Evolutionary conservation across 37 sponge, comb jelly and placozoan species (phyloP).

Genomic region (Cliona cf. orientalis): DNA sequence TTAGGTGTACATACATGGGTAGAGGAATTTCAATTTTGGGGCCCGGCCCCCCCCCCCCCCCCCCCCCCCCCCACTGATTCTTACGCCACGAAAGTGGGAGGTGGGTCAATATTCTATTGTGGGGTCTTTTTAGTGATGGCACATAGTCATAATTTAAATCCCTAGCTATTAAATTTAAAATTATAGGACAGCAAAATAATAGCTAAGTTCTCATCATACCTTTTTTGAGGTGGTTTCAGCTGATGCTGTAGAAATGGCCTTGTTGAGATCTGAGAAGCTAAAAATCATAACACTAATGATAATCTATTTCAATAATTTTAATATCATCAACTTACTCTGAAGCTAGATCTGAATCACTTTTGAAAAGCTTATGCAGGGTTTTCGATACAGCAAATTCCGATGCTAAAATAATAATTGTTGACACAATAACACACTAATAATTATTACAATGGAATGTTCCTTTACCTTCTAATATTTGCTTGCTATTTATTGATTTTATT

Average conservation of each 20-base stretch:
- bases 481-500: conserved; percentile 3
- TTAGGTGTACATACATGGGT: too few species aligned
- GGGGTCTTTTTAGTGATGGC: too few species aligned
- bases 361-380: conserved; percentile 5
- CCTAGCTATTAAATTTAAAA: too few species aligned
- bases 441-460: neutral
- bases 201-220: too few species aligned
- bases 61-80: too few species aligned
- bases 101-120: too few species aligned
- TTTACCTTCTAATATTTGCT: conserved; percentile 48
- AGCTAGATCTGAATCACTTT: neutral
- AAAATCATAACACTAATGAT: neutral
- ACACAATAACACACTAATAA: neutral
- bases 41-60: too few species aligned
- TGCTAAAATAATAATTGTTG: too few species aligned
- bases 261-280: conserved; percentile 7
- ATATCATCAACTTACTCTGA: conserved; percentile 4
- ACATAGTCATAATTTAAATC: too few species aligned
- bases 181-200: too few species aligned
- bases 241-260: neutral
- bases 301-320: neutral
- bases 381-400: conserved; percentile 6
- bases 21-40: too few species aligned
- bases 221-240: neutral
- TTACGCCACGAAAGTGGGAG: too few species aligned